Percentiles rank a stretch among this genome's conserved stretches.
Conservation (phyloP, 2,888 invertebrate species). For the Hyalella azteca region DNA sequence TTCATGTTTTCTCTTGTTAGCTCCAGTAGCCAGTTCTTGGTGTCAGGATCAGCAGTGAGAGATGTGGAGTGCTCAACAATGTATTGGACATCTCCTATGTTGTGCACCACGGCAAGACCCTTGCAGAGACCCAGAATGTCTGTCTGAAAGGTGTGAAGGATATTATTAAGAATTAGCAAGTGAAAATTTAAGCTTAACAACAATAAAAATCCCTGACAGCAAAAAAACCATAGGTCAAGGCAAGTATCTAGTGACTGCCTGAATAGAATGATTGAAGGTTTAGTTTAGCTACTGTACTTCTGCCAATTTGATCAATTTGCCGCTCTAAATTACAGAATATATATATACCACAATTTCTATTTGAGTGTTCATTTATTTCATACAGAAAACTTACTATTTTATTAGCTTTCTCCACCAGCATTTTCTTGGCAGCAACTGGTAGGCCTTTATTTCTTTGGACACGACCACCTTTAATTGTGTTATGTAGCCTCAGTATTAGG, state of each 20-base stretch:
- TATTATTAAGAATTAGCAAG: not conserved
- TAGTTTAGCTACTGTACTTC: too few relatives aligned
- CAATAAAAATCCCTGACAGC: too few relatives aligned
- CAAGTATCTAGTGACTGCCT: too few relatives aligned
- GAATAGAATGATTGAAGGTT: too few relatives aligned
- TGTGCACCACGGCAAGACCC: not conserved
- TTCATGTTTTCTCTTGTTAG: conserved; percentile 31
- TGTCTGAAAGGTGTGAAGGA: not conserved
- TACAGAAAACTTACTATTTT: not conserved
- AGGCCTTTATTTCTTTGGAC: not conserved
- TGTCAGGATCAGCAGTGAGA: not conserved
- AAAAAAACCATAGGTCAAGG: too few relatives aligned
- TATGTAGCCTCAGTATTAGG: too few relatives aligned
- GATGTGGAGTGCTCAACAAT: not conserved
- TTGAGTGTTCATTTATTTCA: too few relatives aligned
- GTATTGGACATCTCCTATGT: not conserved
- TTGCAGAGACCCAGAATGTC: conserved; percentile 23
- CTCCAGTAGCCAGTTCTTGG: conserved; percentile 17
- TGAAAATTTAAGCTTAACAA: not conserved
- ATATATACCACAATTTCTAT: too few relatives aligned
- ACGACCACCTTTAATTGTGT: conserved; percentile 19
- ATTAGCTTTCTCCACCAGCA: conserved; percentile 19
- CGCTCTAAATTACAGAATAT: too few relatives aligned
- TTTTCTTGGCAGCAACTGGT: not conserved
- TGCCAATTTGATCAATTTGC: too few relatives aligned